These are phyloP conservation scores for Ophiodon elongatus DNA, from an alignment of 2,113 vertebrate species.

Conservation along the genomic window DNA sequence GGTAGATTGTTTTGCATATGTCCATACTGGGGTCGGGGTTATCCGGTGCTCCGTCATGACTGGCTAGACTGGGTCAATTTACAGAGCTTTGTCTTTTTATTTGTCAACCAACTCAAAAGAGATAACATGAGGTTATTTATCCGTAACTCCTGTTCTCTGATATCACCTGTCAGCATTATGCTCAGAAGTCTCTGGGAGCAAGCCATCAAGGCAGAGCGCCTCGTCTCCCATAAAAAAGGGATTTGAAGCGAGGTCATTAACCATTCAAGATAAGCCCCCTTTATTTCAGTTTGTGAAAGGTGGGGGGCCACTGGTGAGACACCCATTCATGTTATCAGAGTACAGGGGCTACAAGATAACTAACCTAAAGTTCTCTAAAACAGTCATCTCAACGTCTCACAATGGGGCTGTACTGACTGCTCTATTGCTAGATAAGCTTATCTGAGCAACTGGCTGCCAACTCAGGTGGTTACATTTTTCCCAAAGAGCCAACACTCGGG, in stretches of 20 bases:
- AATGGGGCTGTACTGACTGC: constrained; percentile 7
- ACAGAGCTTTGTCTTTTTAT: neutral
- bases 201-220: constrained; percentile 17
- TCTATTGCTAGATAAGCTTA: constrained; percentile 27
- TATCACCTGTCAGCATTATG: constrained; percentile 12
- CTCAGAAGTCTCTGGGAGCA: constrained; percentile 11
- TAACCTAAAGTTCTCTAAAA: constrained; percentile 25
- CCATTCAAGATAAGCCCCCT: constrained; percentile 37
- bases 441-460: constrained; percentile 15
- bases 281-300: constrained; percentile 24
- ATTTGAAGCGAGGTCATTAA: constrained; percentile 25
- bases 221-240: constrained; percentile 14
- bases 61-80: neutral
- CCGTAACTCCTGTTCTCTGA: neutral
- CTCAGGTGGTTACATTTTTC: neutral
- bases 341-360: constrained; percentile 32
- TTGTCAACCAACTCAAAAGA: neutral
- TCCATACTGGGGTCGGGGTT: neutral
- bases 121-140: constrained; percentile 1
- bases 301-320: constrained; percentile 11
- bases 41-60: neutral
- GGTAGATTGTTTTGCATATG: too few species aligned
- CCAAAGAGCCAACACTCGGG: constrained; percentile 5
- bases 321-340: constrained; percentile 36
- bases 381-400: constrained; percentile 30